Conservation (phyloP, 2,888 invertebrate species). For the Antheraea yamamai region DNA sequence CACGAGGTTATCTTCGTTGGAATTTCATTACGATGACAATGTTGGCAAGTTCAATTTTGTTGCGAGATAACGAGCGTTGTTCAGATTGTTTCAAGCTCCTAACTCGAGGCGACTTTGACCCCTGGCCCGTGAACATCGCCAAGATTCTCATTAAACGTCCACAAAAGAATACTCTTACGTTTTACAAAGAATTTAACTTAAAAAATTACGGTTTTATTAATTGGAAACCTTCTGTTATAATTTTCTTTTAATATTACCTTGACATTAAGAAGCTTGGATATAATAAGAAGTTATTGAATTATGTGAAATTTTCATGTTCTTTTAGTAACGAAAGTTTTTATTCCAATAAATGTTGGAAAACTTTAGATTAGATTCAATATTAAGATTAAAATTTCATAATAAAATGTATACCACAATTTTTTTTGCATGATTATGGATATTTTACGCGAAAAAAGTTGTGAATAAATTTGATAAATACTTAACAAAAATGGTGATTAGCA, state of each 20-base stretch:
- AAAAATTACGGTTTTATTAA: neutral
- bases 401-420: neutral
- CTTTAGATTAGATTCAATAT: neutral
- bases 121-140: constrained; percentile 68
- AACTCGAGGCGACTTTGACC: constrained; percentile 73
- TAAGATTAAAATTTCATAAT: neutral
- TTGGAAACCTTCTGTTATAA: neutral
- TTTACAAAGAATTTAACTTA: constrained; percentile 36
- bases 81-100: constrained; percentile 68
- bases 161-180: constrained; percentile 60
- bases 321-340: no score
- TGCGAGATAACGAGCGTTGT: constrained; percentile 67
- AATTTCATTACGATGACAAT: constrained; percentile 78
- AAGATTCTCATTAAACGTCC: constrained; percentile 68
- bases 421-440: no score
- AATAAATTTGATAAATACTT: no score
- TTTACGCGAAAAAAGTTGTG: no score
- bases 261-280: neutral
- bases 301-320: no score
- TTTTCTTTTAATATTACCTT: neutral
- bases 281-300: neutral
- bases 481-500: no score
- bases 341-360: neutral
- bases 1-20: constrained; percentile 40
- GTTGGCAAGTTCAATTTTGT: constrained; percentile 72